Conservation (phyloP, 2,113 vertebrate species). For the Lucifuga dentata region DNA sequence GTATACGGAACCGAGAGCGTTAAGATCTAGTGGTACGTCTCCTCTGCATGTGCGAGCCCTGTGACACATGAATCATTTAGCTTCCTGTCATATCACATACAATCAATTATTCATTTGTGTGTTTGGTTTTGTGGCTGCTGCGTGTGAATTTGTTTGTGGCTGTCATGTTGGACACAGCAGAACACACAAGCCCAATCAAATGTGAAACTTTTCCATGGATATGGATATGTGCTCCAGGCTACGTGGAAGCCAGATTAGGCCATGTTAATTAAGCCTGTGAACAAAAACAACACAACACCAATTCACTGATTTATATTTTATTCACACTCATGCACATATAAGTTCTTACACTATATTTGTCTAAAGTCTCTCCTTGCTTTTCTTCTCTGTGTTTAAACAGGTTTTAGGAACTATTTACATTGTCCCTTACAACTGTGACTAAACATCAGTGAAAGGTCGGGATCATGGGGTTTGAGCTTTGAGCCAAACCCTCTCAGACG, state of each 20-base stretch:
- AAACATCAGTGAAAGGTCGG: constrained; percentile 86
- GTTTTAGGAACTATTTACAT: constrained; percentile 61
- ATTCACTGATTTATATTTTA: background rate
- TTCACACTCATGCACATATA: background rate
- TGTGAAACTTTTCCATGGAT: constrained; percentile 23
- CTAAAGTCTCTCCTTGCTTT: background rate
- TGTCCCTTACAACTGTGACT: constrained; percentile 77
- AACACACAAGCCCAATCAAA: constrained; percentile 28
- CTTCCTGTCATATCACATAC: constrained; percentile 20
- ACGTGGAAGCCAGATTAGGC: background rate
- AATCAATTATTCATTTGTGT: constrained; percentile 48
- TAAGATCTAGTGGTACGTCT: constrained; percentile 97
- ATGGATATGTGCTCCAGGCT: constrained; percentile 10
- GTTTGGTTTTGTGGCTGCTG: constrained; percentile 20
- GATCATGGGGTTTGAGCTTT: constrained; percentile 82
- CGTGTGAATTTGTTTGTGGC: constrained; percentile 47
- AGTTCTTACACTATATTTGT: background rate
- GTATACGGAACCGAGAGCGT: constrained; percentile 99
- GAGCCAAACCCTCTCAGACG: constrained; percentile 81
- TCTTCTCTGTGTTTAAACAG: constrained; percentile 57
- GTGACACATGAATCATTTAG: constrained; percentile 57
- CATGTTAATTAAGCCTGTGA: too few species aligned
- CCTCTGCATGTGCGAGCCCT: background rate
- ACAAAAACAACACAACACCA: too few species aligned
- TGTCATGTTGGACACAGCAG: constrained; percentile 45